Base-by-base conservation (phyloP, 2,113 vertebrate genomes). In the Baryphthengus martii region DNA sequence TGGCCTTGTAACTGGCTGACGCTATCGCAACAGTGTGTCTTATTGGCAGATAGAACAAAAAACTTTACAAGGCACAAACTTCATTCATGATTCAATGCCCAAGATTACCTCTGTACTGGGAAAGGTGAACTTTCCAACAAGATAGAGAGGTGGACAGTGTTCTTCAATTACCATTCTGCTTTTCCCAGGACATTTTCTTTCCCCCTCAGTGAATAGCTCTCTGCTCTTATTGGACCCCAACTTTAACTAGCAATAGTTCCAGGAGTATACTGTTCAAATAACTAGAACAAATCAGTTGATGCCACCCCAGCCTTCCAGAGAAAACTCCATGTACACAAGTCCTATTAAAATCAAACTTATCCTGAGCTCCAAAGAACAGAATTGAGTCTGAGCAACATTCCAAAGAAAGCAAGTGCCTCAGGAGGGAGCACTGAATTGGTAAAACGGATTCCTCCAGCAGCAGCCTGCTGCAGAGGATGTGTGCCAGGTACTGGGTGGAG, bases 401-500 rank as follows among this genome's bases (percentile, higher is more conserved):
- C 70, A 75, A 77, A 68, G 47, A 56, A 4, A 71, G 26, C 75
- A 65, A 55, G 33, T 6, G 24, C 77, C 65, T 78, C 77, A 71
- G 55, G 55, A 95, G 68, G 42, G 65, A 89, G 65, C 55, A 50
- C 8, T 1, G 72, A 63, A 21, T 31, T 4, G 25, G 65, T 49
- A 72, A 86, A 74, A 17, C 12, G 1, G 7, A 81, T 77, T 95
- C 33, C 62, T 90, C 8, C 90, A 78, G 66, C 88, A 80, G 70
- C 73, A 3, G 84, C 73, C 78, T 89, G 86, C 78, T 93, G 84
- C 81, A 13, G 15, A 59, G 87, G 85, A 66, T 6, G 17, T 55
- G 56, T 95, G 94, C 95, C 95, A 93, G 90, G 92, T 90, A 61
- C 88, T 91, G 95, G 93, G 95, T 95, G 92, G 96, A 90, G 92